Evolutionary conservation across 2,113 vertebrate genomes (phyloP).

Genomic region (Sylvia atricapilla): DNA sequence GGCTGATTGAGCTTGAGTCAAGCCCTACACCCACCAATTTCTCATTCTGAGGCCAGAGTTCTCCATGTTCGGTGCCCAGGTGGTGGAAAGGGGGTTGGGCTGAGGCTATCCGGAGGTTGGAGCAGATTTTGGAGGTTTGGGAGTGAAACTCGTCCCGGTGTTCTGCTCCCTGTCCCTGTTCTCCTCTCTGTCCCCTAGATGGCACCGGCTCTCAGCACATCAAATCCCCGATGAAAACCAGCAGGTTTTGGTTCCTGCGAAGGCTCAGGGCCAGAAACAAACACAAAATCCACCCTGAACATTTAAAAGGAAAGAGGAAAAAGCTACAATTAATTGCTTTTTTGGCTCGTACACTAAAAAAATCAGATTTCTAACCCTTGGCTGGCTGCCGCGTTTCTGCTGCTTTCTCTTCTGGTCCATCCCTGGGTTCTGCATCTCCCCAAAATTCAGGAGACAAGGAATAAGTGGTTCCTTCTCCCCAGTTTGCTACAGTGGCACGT

Average conservation of each 20-base stretch:
- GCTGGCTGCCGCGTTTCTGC: rapidly evolving
- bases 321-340: background rate
- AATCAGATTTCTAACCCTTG: background rate
- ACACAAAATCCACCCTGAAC: background rate
- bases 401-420: background rate
- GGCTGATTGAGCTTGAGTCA: background rate
- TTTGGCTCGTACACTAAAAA: background rate
- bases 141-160: background rate
- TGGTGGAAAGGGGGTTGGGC: rapidly evolving
- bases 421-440: background rate
- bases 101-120: background rate
- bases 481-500: background rate
- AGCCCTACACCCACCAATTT: rapidly evolving
- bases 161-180: background rate
- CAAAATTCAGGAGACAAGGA: background rate
- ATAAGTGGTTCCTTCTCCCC: rapidly evolving
- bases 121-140: background rate
- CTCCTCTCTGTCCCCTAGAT: slow-evolving; percentile 29
- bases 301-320: rapidly evolving
- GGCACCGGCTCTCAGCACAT: slow-evolving; percentile 52
- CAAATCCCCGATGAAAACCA: background rate
- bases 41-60: rapidly evolving
- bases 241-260: background rate
- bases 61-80: rapidly evolving
- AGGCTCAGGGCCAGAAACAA: background rate